Evolutionary conservation across 2,888 invertebrate species (phyloP), one percentile per base, ranked within the genome.

Genomic region (Eilema caniola): DNA sequence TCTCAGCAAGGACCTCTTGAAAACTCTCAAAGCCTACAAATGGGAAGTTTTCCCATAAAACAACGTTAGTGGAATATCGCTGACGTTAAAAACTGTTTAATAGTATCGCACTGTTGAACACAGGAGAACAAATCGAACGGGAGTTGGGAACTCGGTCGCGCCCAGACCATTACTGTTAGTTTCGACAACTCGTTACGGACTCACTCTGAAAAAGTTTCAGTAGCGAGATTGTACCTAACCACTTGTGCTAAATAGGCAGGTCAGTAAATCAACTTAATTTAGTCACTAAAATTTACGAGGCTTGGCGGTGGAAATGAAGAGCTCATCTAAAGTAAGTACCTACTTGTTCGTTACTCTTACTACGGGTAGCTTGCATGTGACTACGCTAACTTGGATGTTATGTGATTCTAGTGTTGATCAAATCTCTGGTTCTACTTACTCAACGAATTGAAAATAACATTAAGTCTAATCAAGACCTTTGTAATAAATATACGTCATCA

Each of bases 131-230:
- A 76, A 82, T 81, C 81, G 82, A 66, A 77, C 37, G 73, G 20
- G 71, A 75, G 83, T 76, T 73, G 71, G 59, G 62, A 76, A 76
- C 78, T 74, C 73, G 63, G 67, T 41, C 53, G 65, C 72, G 66
- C 71, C 73, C 73, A 68, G 72, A 75, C 78, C 81, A 82, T 81
- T 81, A 80, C 81, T 80, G 69, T 73, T 72, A 81, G 81, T 82
- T 81, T 75, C 71, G 74, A 80, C 81, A 82, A 82, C 81, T 83
- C 83, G 82, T 82, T 82, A 82, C 71, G 62, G 76, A 73, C 82
- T 83, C 81, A 82, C 64, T 66, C 74, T 70, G 83, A 81, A 82
- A 82, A 83, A 81, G 83, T 83, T 82, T 75, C 67, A 25, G 81
- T 56, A 76, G 68, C 68, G 71, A 62, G 73, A 57, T 63, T 81